phyloP scores from a whole-genome alignment of 2,797 vertebrate genomes.

The Xenentodon cancila region DNA sequence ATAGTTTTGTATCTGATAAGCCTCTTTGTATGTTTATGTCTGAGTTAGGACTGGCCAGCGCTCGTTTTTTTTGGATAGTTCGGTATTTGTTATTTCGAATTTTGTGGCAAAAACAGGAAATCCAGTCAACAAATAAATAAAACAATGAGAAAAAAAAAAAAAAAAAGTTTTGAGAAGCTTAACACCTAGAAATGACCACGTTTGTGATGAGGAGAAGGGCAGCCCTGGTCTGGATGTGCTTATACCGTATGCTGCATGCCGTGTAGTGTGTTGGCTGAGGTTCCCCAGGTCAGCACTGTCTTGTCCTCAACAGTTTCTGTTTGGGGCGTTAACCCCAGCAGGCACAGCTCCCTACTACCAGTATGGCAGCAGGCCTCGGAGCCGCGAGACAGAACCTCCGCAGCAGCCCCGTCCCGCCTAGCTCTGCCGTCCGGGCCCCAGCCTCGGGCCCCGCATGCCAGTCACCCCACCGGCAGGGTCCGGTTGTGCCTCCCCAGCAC shows the following conservation, averaged over 20 bases:
- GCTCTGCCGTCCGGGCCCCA: conserved; percentile 36
- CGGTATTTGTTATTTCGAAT: too few species aligned
- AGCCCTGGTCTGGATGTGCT: conserved; percentile 68
- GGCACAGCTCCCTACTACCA: conserved; percentile 41
- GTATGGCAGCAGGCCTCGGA: conserved; percentile 42
- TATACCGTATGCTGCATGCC: conserved; percentile 62
- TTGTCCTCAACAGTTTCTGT: conserved; percentile 32
- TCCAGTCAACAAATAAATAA: conserved; percentile 21
- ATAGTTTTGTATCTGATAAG: conserved; percentile 23
- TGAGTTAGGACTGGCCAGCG: not conserved
- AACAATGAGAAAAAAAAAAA: conserved; percentile 42
- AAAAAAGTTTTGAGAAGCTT: conserved; percentile 19
- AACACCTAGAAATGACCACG: conserved; percentile 17
- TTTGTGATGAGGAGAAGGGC: conserved; percentile 36
- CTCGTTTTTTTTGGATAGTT: too few species aligned
- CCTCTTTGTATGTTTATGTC: conserved; percentile 29
- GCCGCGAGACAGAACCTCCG: conserved; percentile 41
- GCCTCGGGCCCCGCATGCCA: conserved; percentile 8
- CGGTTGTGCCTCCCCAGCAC: conserved; percentile 49
- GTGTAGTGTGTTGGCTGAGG: conserved; percentile 49
- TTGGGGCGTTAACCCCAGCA: conserved; percentile 16
- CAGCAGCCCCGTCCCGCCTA: conserved; percentile 44
- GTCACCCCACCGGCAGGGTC: conserved; percentile 40
- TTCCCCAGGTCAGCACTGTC: conserved; percentile 41
- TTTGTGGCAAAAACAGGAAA: conserved; percentile 13